Conservation (phyloP, 2,888 invertebrate species). For the Eristalis tenax region DNA sequence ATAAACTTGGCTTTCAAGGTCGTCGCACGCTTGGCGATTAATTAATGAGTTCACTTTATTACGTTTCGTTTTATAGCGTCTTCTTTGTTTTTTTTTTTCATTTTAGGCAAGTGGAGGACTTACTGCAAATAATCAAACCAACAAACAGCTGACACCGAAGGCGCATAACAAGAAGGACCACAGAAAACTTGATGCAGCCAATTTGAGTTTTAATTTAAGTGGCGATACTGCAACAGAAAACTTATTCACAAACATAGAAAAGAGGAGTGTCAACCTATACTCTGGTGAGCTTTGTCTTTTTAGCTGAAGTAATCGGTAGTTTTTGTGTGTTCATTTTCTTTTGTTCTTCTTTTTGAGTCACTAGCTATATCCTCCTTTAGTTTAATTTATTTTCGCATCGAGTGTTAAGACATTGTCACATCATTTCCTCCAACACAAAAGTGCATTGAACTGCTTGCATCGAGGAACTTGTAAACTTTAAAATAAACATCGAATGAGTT, state of each 20-base stretch:
- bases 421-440: neutral
- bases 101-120: conserved; percentile 75
- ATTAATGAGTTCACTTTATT: conserved; percentile 43
- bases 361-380: neutral
- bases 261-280: conserved; percentile 22
- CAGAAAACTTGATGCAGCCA: conserved; percentile 33
- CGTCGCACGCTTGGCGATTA: neutral
- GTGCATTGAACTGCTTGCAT: neutral
- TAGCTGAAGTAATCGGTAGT: neutral
- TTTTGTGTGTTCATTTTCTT: neutral
- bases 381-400: neutral
- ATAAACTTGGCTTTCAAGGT: conserved; percentile 53
- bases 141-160: conserved; percentile 74
- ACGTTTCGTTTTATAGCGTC: conserved; percentile 22
- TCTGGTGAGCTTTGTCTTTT: conserved; percentile 38
- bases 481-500: conserved; percentile 1
- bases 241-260: conserved; percentile 31
- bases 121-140: conserved; percentile 39
- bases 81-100: conserved; percentile 36
- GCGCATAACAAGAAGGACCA: conserved; percentile 66
- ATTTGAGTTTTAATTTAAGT: conserved; percentile 22
- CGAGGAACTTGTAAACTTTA: neutral
- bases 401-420: neutral
- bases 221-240: conserved; percentile 54
- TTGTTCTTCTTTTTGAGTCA: neutral